These are phyloP conservation scores for Montipora efflorescens DNA, from an alignment of 64 coral and sea anemone genomes.

Conservation along the genomic window DNA sequence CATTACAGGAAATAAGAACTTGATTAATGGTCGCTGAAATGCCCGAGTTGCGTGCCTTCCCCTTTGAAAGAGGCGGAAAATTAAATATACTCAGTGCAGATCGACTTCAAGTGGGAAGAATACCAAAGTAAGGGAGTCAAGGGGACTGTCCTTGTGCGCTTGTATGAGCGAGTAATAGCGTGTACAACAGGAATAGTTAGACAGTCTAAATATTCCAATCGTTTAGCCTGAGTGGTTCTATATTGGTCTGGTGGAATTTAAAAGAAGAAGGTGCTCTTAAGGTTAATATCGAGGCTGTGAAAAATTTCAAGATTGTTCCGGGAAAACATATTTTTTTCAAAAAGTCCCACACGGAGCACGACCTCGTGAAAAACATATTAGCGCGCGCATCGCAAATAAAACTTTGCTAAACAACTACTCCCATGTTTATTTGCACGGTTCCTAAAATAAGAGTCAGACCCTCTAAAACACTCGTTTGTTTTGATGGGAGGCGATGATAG, in stretches of 20 bases:
- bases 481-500: constrained; percentile 7
- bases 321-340: neutral
- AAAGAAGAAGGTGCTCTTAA: neutral
- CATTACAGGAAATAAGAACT: no score
- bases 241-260: neutral
- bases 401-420: neutral
- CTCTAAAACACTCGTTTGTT: constrained; percentile 29
- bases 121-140: neutral
- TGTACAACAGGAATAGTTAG: no score
- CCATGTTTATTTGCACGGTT: constrained; percentile 8
- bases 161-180: neutral
- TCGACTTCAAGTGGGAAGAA: no score
- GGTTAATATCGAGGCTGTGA: neutral
- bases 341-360: neutral
- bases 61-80: no score
- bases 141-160: neutral
- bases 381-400: neutral
- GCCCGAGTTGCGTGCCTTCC: neutral
- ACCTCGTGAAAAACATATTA: neutral
- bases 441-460: neutral
- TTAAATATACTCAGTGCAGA: no score
- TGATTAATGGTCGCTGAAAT: no score
- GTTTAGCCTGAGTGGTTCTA: neutral
- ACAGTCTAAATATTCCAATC: neutral
- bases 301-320: neutral